A percentile compares a stretch with the other conserved stretches of the same genome.
These are phyloP conservation scores for Naja naja DNA, from an alignment of 2,113 vertebrate species.

Conservation along the genomic window DNA sequence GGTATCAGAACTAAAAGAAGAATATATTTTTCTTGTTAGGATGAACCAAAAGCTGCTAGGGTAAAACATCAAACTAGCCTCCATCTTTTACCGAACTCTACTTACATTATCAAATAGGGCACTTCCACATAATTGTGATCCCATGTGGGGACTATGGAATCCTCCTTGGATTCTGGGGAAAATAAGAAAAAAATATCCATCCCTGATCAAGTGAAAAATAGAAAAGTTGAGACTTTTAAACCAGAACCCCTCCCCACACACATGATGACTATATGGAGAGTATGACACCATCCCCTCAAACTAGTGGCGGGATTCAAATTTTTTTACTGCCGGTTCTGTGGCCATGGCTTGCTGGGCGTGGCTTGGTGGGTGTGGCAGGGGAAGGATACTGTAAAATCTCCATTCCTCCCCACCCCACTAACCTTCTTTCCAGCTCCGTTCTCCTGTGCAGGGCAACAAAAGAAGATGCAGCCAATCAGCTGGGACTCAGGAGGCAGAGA, in stretches of 20 bases:
- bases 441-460: no score
- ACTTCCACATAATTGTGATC: conserved; percentile 9
- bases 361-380: no score
- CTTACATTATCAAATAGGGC: conserved; percentile 17
- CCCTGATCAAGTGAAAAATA: background rate
- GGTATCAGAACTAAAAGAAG: background rate
- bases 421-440: no score
- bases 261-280: background rate
- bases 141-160: background rate
- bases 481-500: no score
- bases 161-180: background rate
- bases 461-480: no score
- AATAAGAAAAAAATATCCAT: background rate
- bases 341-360: no score
- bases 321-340: no score
- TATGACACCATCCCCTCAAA: background rate
- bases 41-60: conserved; percentile 7
- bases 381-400: no score
- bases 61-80: background rate
- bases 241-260: background rate
- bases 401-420: no score
- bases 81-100: conserved; percentile 19
- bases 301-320: no score
- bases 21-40: conserved; percentile 4
- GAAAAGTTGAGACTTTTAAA: background rate